Percentiles rank a stretch among this genome's conserved stretches.
These are phyloP conservation scores for Cenopis cana DNA, from an alignment of 2,888 invertebrate genomes.

Conservation along the genomic window DNA sequence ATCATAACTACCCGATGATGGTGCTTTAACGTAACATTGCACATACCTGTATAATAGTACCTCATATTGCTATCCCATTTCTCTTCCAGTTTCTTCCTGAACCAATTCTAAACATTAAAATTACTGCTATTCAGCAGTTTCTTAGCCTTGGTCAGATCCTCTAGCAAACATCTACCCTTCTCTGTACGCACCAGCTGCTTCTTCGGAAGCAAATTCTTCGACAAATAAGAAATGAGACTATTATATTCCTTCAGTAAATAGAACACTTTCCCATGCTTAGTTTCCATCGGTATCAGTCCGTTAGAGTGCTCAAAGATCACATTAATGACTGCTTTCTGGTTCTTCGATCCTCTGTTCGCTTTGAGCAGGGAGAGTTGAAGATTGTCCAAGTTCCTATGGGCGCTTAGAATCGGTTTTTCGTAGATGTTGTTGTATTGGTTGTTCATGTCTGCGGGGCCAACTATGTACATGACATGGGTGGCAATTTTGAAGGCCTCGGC, in stretches of 20 bases:
- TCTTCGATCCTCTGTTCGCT: constrained; percentile 54
- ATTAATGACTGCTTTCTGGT: constrained; percentile 67
- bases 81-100: not conserved
- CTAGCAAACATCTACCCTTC: constrained; percentile 71
- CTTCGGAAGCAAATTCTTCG: constrained; percentile 73
- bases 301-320: constrained; percentile 75
- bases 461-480: constrained; percentile 71
- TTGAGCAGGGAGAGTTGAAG: constrained; percentile 66
- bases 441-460: constrained; percentile 68
- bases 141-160: constrained; percentile 73
- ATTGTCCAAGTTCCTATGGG: constrained; percentile 66
- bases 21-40: constrained; percentile 3
- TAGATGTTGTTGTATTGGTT: constrained; percentile 71
- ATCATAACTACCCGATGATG: not conserved
- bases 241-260: constrained; percentile 75
- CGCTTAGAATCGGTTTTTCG: constrained; percentile 71
- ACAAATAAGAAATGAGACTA: constrained; percentile 72
- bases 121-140: constrained; percentile 64
- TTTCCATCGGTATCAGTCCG: constrained; percentile 68
- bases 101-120: constrained; percentile 57
- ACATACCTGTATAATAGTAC: constrained; percentile 19
- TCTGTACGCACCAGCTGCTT: constrained; percentile 72
- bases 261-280: constrained; percentile 64
- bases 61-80: constrained; percentile 9
- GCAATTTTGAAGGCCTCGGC: constrained; percentile 67